Conservation (phyloP, 2,888 invertebrate species). For the Spatulosminthurus flaviceps region DNA sequence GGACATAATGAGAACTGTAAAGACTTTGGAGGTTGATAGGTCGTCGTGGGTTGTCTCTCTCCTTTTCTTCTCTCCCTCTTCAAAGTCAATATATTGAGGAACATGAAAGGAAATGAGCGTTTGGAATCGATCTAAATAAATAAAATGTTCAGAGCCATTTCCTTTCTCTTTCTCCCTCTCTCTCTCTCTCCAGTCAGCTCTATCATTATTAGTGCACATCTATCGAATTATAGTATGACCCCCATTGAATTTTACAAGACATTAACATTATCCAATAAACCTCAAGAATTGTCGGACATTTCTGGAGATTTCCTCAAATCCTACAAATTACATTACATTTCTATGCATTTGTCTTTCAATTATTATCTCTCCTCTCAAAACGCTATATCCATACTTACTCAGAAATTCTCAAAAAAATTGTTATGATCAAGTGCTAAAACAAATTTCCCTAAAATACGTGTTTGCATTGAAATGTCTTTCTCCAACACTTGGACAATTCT, state of each 20-base stretch:
- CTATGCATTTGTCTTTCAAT: not conserved
- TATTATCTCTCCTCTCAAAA: not conserved
- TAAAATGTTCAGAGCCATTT: conserved; percentile 26
- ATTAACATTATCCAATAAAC: too few relatives aligned
- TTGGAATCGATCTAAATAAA: conserved; percentile 33
- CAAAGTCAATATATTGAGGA: conserved; percentile 26
- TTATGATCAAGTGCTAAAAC: too few relatives aligned
- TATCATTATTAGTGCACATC: too few relatives aligned
- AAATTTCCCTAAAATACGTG: too few relatives aligned
- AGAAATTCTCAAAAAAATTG: too few relatives aligned
- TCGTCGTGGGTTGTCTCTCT: conserved; percentile 25
- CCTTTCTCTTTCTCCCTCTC: not conserved
- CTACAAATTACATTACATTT: not conserved
- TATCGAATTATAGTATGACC: too few relatives aligned
- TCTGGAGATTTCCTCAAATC: not conserved
- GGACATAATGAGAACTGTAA: conserved; percentile 20
- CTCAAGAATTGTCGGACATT: too few relatives aligned
- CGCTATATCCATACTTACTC: not conserved
- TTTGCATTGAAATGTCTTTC: too few relatives aligned
- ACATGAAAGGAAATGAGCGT: conserved; percentile 40
- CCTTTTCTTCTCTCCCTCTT: not conserved
- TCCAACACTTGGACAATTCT: too few relatives aligned
- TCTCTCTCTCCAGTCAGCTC: not conserved
- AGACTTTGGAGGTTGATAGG: not conserved
- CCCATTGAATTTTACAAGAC: too few relatives aligned